These are phyloP conservation scores for Cyanistes caeruleus DNA, from an alignment of 2,113 vertebrate species.

Conservation along the genomic window DNA sequence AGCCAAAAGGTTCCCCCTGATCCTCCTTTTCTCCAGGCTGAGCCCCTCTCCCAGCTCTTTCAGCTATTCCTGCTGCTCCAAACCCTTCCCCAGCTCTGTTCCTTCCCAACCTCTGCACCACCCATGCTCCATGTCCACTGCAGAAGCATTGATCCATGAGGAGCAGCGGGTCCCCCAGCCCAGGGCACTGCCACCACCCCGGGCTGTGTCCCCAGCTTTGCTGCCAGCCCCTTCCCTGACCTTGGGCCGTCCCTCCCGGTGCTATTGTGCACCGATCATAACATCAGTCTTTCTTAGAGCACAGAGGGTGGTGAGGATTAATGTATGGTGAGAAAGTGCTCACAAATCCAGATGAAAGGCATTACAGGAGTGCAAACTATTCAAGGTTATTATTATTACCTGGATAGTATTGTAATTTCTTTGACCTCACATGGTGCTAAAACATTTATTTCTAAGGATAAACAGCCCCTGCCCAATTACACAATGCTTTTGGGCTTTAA, in stretches of 20 bases:
- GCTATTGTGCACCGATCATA: conserved; percentile 30
- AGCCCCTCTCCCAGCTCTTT: background rate
- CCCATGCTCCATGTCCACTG: background rate
- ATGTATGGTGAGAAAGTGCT: conserved; percentile 62
- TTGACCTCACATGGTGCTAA: conserved; percentile 63
- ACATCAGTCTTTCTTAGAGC: conserved; percentile 13
- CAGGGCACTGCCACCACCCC: background rate
- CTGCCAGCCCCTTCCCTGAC: background rate
- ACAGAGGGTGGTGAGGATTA: conserved; percentile 25
- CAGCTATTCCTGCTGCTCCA: background rate
- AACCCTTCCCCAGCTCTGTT: background rate
- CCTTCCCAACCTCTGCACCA: background rate
- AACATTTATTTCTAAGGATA: conserved; percentile 57
- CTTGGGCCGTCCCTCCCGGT: background rate
- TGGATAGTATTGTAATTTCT: conserved; percentile 48
- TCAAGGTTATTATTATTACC: conserved; percentile 68
- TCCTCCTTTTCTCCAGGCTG: background rate
- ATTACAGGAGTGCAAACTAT: conserved; percentile 44
- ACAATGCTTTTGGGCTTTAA: conserved; percentile 63
- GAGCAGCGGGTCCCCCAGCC: background rate
- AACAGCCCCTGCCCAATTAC: conserved; percentile 64
- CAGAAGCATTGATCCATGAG: background rate
- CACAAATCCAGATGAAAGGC: conserved; percentile 51
- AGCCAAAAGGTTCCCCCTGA: background rate
- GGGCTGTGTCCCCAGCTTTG: background rate